Base-by-base conservation (phyloP, 2,113 vertebrate species). In the Capra hircus region DNA sequence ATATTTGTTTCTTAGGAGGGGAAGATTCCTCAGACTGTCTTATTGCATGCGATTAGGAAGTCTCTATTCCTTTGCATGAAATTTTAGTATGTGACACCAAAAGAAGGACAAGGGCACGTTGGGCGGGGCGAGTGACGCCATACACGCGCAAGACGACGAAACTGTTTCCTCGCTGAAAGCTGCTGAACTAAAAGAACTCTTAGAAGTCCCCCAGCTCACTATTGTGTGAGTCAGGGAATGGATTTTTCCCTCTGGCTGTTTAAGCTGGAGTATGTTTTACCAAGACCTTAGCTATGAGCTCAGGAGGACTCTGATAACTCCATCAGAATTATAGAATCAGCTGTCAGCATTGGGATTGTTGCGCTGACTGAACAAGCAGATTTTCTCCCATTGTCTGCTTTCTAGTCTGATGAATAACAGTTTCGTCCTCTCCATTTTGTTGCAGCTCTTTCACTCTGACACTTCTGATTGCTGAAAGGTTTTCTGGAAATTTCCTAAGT, bases 401-500 rank as follows among this genome's bases (percentile, higher is more conserved):
- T 86, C 84, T 71, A 53, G 59, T 64, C 30, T 59, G 67, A 93
- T 84, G 36, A 74, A 43, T 53, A 64, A n/a, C 84, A 83, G 82
- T 52, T 71, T 43, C n/a, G 2, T 16, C 89, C 74, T 97, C 81
- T 93, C 36, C n/a, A 91, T 93, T 71, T 57, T 86, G 7, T 45
- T 71, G 10, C 81, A 94, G n/a, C 17, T 45, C 98, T 98, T 89
- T 90, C 45, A n/a, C 36, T 84, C 90, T 97, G 81, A 71, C 74
- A 88, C 83, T 95, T 97, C 53, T 48, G 95, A 95, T 95, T 92
- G 96, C 97, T 91, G 96, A 90, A 90, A 59, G n/a, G 36, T 40
- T 97, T 97, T 97, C 92, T 98, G 53, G 74, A 97, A 97, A 97
- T 94, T 57, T 83, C 53, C 45, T 77, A 78, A 83, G 10, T 93